Conservation (phyloP, 2,113 vertebrate genomes). For the Tupaia tana region DNA sequence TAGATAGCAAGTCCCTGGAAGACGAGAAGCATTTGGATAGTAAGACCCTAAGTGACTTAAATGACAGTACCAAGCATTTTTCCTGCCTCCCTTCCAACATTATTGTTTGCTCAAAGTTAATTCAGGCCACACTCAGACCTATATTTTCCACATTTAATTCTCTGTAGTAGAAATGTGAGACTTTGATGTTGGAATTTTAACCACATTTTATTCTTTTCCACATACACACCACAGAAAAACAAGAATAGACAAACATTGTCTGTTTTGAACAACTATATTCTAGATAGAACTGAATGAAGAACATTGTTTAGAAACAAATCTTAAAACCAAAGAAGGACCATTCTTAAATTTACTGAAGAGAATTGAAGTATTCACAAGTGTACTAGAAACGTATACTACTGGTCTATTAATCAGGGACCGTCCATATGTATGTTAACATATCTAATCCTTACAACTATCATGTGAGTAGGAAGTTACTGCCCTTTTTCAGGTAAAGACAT, state of each 20-base stretch:
- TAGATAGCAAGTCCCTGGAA: background rate
- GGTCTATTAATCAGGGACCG: background rate
- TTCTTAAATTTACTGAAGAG: background rate
- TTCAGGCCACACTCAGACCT: background rate
- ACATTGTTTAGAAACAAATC: background rate
- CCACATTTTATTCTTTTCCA: background rate
- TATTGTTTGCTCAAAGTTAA: background rate
- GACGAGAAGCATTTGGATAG: background rate
- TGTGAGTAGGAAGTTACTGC: background rate
- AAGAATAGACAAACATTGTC: background rate
- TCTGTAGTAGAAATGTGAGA: background rate
- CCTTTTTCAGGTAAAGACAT: background rate
- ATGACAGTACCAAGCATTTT: background rate
- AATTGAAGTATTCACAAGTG: background rate
- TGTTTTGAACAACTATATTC: background rate
- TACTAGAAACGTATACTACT: background rate
- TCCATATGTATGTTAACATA: background rate
- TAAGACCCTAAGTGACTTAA: background rate
- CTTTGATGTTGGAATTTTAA: background rate
- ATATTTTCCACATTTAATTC: background rate
- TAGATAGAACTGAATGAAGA: background rate
- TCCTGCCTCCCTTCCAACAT: background rate
- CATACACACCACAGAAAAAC: background rate
- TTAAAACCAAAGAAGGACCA: background rate
- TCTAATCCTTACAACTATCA: background rate